Base-by-base conservation (phyloP, 2,888 invertebrate species). In the Lordiphosa andalusiaca region DNA sequence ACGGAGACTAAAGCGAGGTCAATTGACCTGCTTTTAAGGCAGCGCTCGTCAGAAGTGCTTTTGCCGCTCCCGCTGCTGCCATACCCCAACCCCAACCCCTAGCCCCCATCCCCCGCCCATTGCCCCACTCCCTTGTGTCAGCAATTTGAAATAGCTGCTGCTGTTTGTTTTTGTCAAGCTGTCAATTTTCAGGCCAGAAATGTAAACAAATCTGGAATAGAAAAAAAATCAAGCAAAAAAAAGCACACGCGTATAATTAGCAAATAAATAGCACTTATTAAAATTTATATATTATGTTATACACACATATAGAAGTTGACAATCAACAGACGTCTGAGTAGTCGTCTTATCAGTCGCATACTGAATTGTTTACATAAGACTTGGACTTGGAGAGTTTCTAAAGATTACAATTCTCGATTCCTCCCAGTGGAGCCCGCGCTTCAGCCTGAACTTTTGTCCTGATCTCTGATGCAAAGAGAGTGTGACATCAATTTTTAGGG, bases 401-500 rank as follows among this genome's bases (percentile, higher is more conserved):
- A 12, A 44, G 44, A 44, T 44, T 44, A 44, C 33, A 44, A 10
- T 44, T 6, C 16, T 44, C 10, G 33, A 16, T 44, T 6, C 16
- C 33, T 33, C 16, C 4, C 30, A 33, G 44, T 44, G 16, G 25
- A 44, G 3, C 25, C 30, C 16, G 30, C 47, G 41, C 57, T 56
- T 21, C 23, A 25, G 25, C 37, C 64, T 63, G 62, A 63, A 63
- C 62, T 63, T 49, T 63, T 63, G 62, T 63, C 62, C 62, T 64
- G 64, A 33, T 44, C 44, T 33, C 33, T 44, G 40, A 53, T n/a
- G 49, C 16, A n/a, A 30, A n/a, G 49, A 49, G 23, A 23, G 25
- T 30, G 78, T 85, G 86, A 87, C 88, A 86, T 84, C 85, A 88
- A 88, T 88, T 88, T 88, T 85, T 81, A 80, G 88, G 88, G 86